phyloP scores from a whole-genome alignment of 2,888 invertebrate species.

The Horisme vitalbata region DNA sequence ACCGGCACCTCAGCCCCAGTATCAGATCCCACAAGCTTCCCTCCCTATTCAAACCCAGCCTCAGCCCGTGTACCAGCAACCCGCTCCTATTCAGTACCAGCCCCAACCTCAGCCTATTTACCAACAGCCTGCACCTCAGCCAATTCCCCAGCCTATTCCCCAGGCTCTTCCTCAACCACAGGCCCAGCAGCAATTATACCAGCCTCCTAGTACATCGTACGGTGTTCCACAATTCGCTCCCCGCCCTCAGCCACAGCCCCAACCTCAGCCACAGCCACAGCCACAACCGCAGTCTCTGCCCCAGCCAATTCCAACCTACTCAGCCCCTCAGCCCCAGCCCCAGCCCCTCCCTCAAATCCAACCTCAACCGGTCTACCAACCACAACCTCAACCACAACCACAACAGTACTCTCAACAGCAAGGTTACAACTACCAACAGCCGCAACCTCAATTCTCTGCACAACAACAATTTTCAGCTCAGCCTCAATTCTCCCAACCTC shows the following conservation, averaged over 20 bases:
- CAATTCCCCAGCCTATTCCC: constrained; percentile 29
- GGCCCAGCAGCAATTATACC: constrained; percentile 30
- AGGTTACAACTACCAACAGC: constrained; percentile 35
- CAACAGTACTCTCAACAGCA: constrained; percentile 38
- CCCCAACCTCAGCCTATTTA: constrained; percentile 25
- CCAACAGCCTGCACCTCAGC: constrained; percentile 16
- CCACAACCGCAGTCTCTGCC: constrained; percentile 21
- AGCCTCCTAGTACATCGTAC: constrained; percentile 35
- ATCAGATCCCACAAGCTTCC: constrained; percentile 16
- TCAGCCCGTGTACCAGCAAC: constrained; percentile 23
- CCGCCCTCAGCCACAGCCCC: constrained; percentile 21
- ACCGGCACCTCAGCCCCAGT: constrained; percentile 25
- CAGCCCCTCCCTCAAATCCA: constrained; percentile 31
- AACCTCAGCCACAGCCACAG: constrained; percentile 20
- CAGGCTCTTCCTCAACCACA: constrained; percentile 28
- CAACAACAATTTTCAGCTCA: constrained; percentile 29
- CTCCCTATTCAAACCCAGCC: constrained; percentile 23
- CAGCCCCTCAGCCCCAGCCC: constrained; percentile 34
- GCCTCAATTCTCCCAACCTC: constrained; percentile 26
- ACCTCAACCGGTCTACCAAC: constrained; percentile 32
- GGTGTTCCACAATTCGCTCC: constrained; percentile 26
- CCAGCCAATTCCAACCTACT: constrained; percentile 29
- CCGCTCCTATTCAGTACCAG: constrained; percentile 22
- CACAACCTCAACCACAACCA: constrained; percentile 35
- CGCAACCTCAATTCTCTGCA: constrained; percentile 36